These are phyloP conservation scores for Ahaetulla prasina DNA, from an alignment of 2,113 vertebrate species.

Conservation along the genomic window DNA sequence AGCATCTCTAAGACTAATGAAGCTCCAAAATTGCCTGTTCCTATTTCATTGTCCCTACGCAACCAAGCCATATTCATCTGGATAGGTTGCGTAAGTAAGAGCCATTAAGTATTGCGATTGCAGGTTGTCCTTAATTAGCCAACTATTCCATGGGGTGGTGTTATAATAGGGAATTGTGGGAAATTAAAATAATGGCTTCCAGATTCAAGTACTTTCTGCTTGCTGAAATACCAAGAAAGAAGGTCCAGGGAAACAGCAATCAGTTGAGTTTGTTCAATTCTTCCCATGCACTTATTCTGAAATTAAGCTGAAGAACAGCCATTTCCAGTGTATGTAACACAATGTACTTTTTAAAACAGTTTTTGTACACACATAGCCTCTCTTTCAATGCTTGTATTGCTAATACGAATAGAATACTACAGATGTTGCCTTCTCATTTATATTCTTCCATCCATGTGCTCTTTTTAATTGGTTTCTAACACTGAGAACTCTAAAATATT, in stretches of 20 bases:
- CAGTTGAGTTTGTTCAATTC: background rate
- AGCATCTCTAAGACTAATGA: background rate
- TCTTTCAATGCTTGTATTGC: background rate
- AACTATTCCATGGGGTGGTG: background rate
- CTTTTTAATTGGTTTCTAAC: constrained; percentile 48
- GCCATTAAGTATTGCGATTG: background rate
- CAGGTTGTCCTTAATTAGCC: background rate
- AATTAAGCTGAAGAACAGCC: background rate
- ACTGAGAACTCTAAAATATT: constrained; percentile 31
- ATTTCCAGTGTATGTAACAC: too few species aligned
- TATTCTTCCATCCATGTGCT: constrained; percentile 24
- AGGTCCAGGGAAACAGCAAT: background rate
- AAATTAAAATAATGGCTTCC: background rate
- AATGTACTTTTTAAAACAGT: background rate
- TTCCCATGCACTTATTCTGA: background rate
- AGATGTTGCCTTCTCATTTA: constrained; percentile 19
- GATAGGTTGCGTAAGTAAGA: background rate
- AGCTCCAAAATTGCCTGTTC: background rate
- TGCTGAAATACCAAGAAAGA: background rate
- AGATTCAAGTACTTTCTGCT: background rate
- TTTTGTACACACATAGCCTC: background rate
- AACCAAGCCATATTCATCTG: background rate
- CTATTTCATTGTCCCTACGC: background rate
- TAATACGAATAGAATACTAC: constrained; percentile 18
- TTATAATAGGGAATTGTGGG: background rate